phyloP scores from a whole-genome alignment of 2,797 vertebrate genomes.

The Phalanger gymnotis region DNA sequence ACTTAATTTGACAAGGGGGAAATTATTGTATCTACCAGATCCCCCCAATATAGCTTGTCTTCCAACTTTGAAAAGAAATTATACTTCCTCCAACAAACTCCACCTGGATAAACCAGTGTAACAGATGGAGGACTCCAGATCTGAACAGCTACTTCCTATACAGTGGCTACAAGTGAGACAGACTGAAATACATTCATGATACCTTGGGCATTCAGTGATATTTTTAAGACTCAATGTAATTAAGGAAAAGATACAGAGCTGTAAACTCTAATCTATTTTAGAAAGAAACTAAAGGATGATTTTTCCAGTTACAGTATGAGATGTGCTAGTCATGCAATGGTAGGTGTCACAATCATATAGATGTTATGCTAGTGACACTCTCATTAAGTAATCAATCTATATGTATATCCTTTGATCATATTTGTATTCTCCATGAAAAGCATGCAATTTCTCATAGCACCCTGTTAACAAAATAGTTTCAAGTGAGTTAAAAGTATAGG shows the following conservation, averaged over 20 bases:
- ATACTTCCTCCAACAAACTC: background rate
- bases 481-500: background rate
- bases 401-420: background rate
- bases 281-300: background rate
- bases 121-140: background rate
- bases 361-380: background rate
- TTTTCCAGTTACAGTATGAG: background rate
- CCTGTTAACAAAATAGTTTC: background rate
- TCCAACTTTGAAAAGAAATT: background rate
- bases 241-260: background rate
- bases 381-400: background rate
- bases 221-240: background rate
- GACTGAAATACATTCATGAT: background rate
- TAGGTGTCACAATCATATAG: background rate
- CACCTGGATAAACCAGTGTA: background rate
- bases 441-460: background rate
- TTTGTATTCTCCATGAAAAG: background rate
- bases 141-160: background rate
- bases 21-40: background rate
- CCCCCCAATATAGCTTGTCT: background rate
- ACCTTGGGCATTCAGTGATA: background rate
- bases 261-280: background rate
- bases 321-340: background rate
- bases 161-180: background rate
- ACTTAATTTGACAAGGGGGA: background rate